Evolutionary conservation across 2,888 invertebrate species (phyloP).

Genomic region (Morpho helenor): DNA sequence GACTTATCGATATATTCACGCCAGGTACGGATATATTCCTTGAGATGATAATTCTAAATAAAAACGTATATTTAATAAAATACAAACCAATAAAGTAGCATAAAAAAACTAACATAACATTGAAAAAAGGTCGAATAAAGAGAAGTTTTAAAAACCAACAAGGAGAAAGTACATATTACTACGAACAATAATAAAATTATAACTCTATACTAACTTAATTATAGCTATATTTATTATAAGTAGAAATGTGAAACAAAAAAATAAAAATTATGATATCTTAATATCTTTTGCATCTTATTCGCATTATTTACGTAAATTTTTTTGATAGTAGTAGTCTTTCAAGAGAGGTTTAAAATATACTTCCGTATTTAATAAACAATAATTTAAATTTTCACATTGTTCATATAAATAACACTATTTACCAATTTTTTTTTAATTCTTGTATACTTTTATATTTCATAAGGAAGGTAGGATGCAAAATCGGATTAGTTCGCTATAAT

Average conservation of each 20-base stretch:
- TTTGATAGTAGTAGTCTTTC: too few relatives aligned
- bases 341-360: too few relatives aligned
- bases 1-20: too few relatives aligned
- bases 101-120: slow-evolving; percentile 41
- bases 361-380: too few relatives aligned
- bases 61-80: slow-evolving; percentile 18
- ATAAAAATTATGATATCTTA: neutral
- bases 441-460: too few relatives aligned
- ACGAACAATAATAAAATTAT: slow-evolving; percentile 17
- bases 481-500: too few relatives aligned
- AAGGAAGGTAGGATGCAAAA: too few relatives aligned
- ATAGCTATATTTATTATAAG: slow-evolving; percentile 21
- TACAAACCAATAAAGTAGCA: slow-evolving; percentile 32
- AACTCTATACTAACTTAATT: slow-evolving; percentile 18
- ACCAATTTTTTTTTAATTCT: too few relatives aligned
- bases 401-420: too few relatives aligned
- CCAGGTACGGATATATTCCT: neutral
- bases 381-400: too few relatives aligned
- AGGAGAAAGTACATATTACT: slow-evolving; percentile 16
- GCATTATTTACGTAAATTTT: too few relatives aligned
- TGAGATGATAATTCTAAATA: neutral
- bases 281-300: too few relatives aligned
- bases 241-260: neutral
- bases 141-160: slow-evolving; percentile 17
- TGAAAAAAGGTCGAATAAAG: slow-evolving; percentile 13